These are phyloP conservation scores for Malthinus seriepunctatus DNA, from an alignment of 2,888 invertebrate genomes.

Conservation along the genomic window DNA sequence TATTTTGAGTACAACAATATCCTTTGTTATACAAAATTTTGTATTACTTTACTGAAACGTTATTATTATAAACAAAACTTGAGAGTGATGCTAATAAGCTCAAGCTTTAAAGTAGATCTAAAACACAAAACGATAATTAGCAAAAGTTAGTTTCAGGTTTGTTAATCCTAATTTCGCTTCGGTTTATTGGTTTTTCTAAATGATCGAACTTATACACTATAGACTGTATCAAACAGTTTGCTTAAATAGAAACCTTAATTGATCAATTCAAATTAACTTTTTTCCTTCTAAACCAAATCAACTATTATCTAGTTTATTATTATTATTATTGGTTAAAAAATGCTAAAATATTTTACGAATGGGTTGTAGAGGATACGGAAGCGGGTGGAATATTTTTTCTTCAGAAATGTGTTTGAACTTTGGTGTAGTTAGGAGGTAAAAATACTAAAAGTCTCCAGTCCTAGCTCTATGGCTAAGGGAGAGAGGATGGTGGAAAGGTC, in stretches of 20 bases:
- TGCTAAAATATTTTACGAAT: too few species aligned
- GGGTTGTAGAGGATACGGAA: too few species aligned
- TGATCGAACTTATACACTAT: conserved; percentile 10
- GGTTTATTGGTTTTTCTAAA: conserved; percentile 19
- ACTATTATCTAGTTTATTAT: too few species aligned
- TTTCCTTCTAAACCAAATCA: too few species aligned
- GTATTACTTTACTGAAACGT: neutral
- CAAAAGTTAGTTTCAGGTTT: conserved; percentile 22
- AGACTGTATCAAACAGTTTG: neutral
- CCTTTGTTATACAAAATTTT: neutral
- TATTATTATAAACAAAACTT: neutral
- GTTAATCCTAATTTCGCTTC: conserved; percentile 22
- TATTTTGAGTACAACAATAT: neutral
- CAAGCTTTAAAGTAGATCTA: conserved; percentile 18
- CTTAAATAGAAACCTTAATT: conserved; percentile 5
- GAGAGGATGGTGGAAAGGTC: too few species aligned
- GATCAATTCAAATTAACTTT: conserved; percentile 9
- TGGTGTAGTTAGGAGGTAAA: too few species aligned
- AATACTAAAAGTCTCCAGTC: too few species aligned
- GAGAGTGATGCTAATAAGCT: conserved; percentile 1
- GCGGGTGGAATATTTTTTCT: too few species aligned
- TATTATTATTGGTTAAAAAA: too few species aligned
- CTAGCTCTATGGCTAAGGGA: too few species aligned
- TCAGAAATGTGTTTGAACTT: too few species aligned
- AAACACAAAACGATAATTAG: conserved; percentile 19